Percentiles rank a stretch among this genome's conserved stretches.
Evolutionary conservation across 1,140 invertebrate species (phyloP).

Genomic region (Leptinotarsa defecta): DNA sequence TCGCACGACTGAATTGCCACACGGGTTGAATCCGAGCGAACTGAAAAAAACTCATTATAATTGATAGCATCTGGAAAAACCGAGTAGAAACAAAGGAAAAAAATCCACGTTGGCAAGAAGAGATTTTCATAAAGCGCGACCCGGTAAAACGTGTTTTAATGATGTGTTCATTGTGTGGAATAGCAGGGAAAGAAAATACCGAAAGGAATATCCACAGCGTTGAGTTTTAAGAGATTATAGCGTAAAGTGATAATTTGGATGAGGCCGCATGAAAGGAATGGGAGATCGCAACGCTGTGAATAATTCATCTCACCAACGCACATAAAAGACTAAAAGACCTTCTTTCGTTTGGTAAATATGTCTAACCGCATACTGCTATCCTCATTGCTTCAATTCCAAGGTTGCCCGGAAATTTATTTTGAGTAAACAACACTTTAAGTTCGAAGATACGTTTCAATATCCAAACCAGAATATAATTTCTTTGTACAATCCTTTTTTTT

Average conservation of each 20-base stretch:
- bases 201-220: slow-evolving; percentile 36
- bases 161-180: slow-evolving; percentile 46
- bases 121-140: slow-evolving; percentile 17
- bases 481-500: too few species aligned
- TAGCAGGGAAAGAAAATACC: slow-evolving; percentile 28
- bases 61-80: slow-evolving; percentile 2
- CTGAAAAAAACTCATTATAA: not conserved
- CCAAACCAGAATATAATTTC: too few species aligned
- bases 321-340: slow-evolving; percentile 37
- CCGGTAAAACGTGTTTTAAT: slow-evolving; percentile 43
- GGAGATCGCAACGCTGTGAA: slow-evolving; percentile 38
- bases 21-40: not conserved
- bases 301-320: slow-evolving; percentile 40
- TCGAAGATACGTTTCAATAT: too few species aligned
- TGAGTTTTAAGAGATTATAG: slow-evolving; percentile 47
- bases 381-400: slow-evolving; percentile 1
- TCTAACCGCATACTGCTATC: slow-evolving; percentile 4
- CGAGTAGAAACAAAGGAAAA: not conserved
- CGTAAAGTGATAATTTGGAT: slow-evolving; percentile 47
- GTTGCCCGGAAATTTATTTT: not conserved
- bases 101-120: not conserved
- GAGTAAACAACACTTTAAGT: not conserved
- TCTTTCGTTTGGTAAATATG: slow-evolving; percentile 37
- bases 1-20: not conserved
- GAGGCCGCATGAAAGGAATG: slow-evolving; percentile 42